Evolutionary conservation across 2,113 vertebrate species (phyloP).

Genomic region (Myrmecobius fasciatus): DNA sequence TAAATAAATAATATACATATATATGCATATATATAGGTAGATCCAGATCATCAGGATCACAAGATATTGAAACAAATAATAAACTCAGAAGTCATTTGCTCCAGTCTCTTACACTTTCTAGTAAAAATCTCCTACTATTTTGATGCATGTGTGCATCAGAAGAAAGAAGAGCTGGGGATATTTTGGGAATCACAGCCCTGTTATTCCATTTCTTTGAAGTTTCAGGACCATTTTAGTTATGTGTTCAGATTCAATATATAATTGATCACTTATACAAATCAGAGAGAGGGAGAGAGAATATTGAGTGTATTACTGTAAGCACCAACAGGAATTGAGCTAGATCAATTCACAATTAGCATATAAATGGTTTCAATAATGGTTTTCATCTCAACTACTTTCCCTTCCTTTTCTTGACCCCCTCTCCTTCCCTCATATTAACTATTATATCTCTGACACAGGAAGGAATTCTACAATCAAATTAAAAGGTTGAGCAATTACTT

Average conservation of each 20-base stretch:
- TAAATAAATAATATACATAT: too few relatives aligned
- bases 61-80: background rate
- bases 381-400: background rate
- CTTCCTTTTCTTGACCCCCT: background rate
- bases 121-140: background rate
- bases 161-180: background rate
- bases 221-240: background rate
- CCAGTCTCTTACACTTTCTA: background rate
- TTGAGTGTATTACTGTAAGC: background rate
- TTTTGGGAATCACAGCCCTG: background rate
- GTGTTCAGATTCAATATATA: background rate
- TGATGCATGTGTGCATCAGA: background rate
- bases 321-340: background rate
- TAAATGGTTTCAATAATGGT: conserved; percentile 1
- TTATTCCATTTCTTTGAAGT: background rate
- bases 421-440: background rate
- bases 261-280: background rate
- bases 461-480: conserved; percentile 1
- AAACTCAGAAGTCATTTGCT: background rate
- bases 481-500: background rate
- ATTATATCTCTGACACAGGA: background rate
- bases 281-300: background rate
- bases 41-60: background rate
- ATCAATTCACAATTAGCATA: background rate
- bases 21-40: too few relatives aligned